Evolutionary conservation across 2,113 vertebrate species (phyloP).

Genomic region (Bothrops jararaca): DNA sequence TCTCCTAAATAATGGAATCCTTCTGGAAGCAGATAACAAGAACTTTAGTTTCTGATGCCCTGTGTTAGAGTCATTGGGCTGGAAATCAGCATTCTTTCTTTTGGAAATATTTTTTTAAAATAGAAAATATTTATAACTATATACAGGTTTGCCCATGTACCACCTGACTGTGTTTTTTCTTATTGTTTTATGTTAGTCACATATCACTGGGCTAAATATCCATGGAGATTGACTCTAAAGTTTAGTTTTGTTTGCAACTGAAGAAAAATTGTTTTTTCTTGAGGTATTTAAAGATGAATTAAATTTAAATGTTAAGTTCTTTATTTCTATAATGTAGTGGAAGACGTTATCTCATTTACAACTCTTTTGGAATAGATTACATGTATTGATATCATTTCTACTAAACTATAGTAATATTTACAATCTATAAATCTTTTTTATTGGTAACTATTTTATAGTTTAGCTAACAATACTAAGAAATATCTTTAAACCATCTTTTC

Average conservation of each 20-base stretch:
- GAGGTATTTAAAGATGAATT: not conserved
- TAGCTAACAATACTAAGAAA: not conserved
- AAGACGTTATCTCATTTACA: not conserved
- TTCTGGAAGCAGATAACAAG: not conserved
- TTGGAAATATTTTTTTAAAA: not conserved
- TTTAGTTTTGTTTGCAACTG: too few species aligned
- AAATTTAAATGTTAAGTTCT: not conserved
- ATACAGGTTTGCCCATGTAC: not conserved
- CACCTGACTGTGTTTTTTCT: not conserved
- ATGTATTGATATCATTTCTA: constrained; percentile 1
- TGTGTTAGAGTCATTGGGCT: not conserved
- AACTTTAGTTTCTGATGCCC: not conserved
- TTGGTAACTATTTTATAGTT: constrained; percentile 1
- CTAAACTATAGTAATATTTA: not conserved
- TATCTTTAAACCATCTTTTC: constrained; percentile 45
- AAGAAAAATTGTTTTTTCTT: not conserved
- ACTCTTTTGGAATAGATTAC: not conserved
- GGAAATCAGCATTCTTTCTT: not conserved
- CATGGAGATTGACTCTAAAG: not conserved
- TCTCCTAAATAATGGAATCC: not conserved
- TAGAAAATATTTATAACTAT: not conserved
- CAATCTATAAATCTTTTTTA: not conserved
- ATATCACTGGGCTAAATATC: not conserved
- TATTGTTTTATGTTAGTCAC: not conserved
- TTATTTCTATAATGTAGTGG: not conserved